Conservation (phyloP, 92 coral and sea anemone genomes). For the Pocillopora meandrina region DNA sequence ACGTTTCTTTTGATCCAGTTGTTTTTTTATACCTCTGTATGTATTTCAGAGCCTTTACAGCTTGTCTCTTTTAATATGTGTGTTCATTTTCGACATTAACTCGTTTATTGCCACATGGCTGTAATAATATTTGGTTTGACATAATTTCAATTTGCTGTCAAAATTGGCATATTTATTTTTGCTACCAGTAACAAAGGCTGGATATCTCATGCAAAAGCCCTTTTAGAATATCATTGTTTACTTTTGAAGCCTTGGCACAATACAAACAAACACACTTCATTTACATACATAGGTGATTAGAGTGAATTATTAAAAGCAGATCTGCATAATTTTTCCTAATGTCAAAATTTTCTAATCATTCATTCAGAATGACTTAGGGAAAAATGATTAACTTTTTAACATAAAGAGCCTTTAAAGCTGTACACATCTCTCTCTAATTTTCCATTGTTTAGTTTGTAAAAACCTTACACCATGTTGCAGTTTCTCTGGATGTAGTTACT, state of each 20-base stretch:
- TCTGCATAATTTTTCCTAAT: neutral
- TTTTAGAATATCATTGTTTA: conserved; percentile 9
- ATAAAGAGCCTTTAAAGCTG: too few relatives aligned
- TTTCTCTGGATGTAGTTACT: neutral
- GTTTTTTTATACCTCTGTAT: too few relatives aligned
- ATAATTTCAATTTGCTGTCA: conserved; percentile 13
- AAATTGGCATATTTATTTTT: conserved; percentile 5
- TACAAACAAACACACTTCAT: conserved; percentile 17
- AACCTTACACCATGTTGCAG: too few relatives aligned
- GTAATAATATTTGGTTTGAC: conserved; percentile 17
- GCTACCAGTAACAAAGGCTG: neutral
- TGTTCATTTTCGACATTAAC: neutral
- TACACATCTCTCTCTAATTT: too few relatives aligned
- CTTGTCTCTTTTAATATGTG: neutral
- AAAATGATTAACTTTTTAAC: too few relatives aligned
- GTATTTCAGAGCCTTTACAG: neutral
- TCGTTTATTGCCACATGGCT: neutral
- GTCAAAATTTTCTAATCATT: too few relatives aligned
- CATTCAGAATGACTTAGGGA: too few relatives aligned
- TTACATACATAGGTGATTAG: neutral
- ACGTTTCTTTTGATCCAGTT: too few relatives aligned
- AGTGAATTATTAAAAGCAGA: neutral
- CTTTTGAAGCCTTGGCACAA: conserved; percentile 2
- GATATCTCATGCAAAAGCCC: neutral
- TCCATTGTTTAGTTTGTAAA: too few relatives aligned